Evolutionary conservation across 2,888 invertebrate species (phyloP).

Genomic region (Leptinotarsa tumamoca): DNA sequence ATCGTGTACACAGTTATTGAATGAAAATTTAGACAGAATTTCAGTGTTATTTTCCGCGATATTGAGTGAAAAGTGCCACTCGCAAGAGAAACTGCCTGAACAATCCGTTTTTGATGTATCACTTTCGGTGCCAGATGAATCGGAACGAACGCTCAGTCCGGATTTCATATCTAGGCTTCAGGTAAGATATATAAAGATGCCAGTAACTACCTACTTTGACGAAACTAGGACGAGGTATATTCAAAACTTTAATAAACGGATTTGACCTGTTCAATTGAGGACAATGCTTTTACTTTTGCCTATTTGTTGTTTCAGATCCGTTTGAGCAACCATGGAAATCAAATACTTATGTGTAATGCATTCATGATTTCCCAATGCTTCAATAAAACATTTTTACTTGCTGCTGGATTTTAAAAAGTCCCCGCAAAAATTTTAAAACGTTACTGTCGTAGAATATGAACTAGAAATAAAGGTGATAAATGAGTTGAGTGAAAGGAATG

Average conservation of each 20-base stretch:
- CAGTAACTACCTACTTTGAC: constrained; percentile 29
- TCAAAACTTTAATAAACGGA: constrained; percentile 56
- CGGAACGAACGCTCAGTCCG: constrained; percentile 60
- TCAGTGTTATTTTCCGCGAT: constrained; percentile 64
- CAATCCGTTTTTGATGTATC: constrained; percentile 61
- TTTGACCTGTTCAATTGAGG: constrained; percentile 59
- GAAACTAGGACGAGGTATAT: constrained; percentile 49
- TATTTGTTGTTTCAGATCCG: constrained; percentile 47
- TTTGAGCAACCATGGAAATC: constrained; percentile 32
- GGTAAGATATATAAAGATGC: constrained; percentile 54
- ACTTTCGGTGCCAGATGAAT: constrained; percentile 56
- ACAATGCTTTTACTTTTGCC: constrained; percentile 61
- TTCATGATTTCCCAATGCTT: constrained; percentile 8
- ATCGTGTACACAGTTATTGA: constrained; percentile 61
- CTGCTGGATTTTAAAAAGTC: background rate
- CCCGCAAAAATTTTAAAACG: background rate
- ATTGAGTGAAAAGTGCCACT: constrained; percentile 58
- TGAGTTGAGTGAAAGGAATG: constrained; percentile 53
- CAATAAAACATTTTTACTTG: background rate
- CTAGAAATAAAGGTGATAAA: background rate
- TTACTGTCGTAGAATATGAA: background rate
- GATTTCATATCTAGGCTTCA: constrained; percentile 65
- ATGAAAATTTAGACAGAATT: constrained; percentile 63
- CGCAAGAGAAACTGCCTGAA: constrained; percentile 48
- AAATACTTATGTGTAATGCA: constrained; percentile 4